These are phyloP conservation scores for Hydrolagus colliei DNA, from an alignment of 2,797 vertebrate genomes.

Conservation along the genomic window DNA sequence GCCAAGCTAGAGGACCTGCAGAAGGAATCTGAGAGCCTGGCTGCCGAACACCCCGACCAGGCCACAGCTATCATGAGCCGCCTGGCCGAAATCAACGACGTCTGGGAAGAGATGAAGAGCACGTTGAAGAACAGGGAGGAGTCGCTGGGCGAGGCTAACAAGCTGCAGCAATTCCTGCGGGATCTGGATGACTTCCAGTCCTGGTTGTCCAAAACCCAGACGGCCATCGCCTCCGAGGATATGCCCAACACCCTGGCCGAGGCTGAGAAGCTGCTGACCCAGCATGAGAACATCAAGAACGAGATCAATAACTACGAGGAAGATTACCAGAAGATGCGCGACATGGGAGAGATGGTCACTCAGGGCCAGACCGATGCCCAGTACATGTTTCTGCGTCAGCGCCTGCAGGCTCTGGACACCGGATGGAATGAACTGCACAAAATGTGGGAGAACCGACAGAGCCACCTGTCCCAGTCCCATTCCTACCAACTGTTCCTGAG, in stretches of 20 bases:
- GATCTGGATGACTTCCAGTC: constrained; percentile 97
- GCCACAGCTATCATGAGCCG: constrained; percentile 79
- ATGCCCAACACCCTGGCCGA: constrained; percentile 90
- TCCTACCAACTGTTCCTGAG: constrained; percentile 89
- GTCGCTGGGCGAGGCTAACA: constrained; percentile 91
- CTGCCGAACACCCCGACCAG: constrained; percentile 83
- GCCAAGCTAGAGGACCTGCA: constrained; percentile 85
- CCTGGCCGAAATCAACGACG: constrained; percentile 76
- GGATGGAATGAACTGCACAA: constrained; percentile 98
- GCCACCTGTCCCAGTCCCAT: constrained; percentile 89
- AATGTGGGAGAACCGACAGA: constrained; percentile 98
- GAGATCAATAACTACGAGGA: constrained; percentile 95
- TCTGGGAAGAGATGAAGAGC: constrained; percentile 95
- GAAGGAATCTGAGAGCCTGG: constrained; percentile 83
- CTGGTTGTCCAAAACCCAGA: constrained; percentile 92
- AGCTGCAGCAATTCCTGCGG: constrained; percentile 92
- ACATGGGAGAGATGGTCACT: constrained; percentile 98
- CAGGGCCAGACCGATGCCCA: constrained; percentile 91
- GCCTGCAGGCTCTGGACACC: constrained; percentile 89
- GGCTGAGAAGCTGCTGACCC: constrained; percentile 89
- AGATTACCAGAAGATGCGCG: constrained; percentile 97
- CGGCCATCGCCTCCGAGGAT: constrained; percentile 89
- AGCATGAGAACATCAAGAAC: constrained; percentile 92
- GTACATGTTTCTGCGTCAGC: constrained; percentile 93
- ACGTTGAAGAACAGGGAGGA: constrained; percentile 87